Base-by-base conservation (phyloP, 2,113 vertebrate genomes). In the Diphyllodes magnificus region DNA sequence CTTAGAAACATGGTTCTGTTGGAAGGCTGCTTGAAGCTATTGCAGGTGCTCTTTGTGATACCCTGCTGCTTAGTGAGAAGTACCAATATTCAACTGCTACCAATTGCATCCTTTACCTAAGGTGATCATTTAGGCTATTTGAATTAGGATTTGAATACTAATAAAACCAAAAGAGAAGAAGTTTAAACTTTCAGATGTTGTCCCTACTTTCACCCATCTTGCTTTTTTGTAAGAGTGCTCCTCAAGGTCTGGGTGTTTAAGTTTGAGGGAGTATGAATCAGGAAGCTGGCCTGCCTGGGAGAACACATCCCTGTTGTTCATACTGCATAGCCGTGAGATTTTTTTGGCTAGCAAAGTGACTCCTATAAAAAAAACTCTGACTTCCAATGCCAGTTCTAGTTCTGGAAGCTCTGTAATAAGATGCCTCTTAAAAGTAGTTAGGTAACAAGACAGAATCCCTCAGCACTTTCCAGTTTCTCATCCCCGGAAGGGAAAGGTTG, bases 401-500 rank as follows among this genome's bases (percentile, higher is more conserved):
- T 93, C 76, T 92, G 54, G 54, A 88, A 92, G 42, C 75, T 80
- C 39, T 80, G 73, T 82, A 85, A 85, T 19, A 2, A 70, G 33
- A 77, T 72, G 10, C 17, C 30, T 82, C 25, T 87, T 82, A 47
- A 72, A 97, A 82, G 50, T 11, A 69, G 79, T 86, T 94, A 88
- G 66, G 92, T 92, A 94, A 95, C 0, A 1, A 92, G 50, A 73
- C 68, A 77, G 23, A 90, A 63, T 72, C 66, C 51, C 47, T 88
- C 42, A 49, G 14, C 56, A 64, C 61, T 91, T 95, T 91, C 86
- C 83, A 92, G 33, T 88, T 81, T 88, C 77, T 93, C 72, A 75
- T 95, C 77, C 47, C 17, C 80, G 75, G 70, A 92, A 90, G 44
- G 71, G 71, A 83, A 68, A 88, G 82, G 33, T 45, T 71, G 59